phyloP scores from a whole-genome alignment of 1,140 invertebrate species.

The Drosophila eugracilis region DNA sequence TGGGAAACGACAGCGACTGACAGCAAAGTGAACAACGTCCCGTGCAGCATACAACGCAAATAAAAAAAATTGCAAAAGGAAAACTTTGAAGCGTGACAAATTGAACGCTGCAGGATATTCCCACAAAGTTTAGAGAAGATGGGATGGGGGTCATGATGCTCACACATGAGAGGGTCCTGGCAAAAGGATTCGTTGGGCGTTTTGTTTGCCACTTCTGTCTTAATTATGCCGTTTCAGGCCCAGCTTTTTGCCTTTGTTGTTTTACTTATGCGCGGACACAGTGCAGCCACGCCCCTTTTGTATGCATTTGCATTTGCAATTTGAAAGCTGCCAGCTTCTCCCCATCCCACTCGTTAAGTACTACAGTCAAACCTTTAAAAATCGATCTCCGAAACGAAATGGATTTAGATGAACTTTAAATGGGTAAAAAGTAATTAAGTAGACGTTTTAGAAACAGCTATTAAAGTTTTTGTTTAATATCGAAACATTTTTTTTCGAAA shows the following conservation, averaged over 20 bases:
- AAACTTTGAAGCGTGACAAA: constrained; percentile 64
- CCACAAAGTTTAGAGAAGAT: constrained; percentile 22
- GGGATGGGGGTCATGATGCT: constrained; percentile 4
- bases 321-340: neutral
- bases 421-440: too few relatives aligned
- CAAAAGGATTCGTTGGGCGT: constrained; percentile 56
- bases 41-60: constrained; percentile 2
- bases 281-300: constrained; percentile 21
- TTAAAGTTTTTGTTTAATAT: too few relatives aligned
- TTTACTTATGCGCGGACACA: constrained; percentile 34
- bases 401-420: neutral
- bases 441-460: too few relatives aligned
- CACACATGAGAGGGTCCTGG: constrained; percentile 37
- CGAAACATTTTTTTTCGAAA: too few relatives aligned
- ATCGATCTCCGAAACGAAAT: neutral
- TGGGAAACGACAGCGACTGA: constrained; percentile 57
- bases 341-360: neutral
- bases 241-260: constrained; percentile 43
- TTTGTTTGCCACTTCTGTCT: constrained; percentile 72
- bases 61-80: constrained; percentile 36
- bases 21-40: constrained; percentile 48
- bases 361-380: constrained; percentile 4
- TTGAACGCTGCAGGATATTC: constrained; percentile 68
- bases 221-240: constrained; percentile 69
- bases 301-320: constrained; percentile 32